Base-by-base conservation (phyloP, 2,797 vertebrate genomes). In the Halcyon badia region DNA sequence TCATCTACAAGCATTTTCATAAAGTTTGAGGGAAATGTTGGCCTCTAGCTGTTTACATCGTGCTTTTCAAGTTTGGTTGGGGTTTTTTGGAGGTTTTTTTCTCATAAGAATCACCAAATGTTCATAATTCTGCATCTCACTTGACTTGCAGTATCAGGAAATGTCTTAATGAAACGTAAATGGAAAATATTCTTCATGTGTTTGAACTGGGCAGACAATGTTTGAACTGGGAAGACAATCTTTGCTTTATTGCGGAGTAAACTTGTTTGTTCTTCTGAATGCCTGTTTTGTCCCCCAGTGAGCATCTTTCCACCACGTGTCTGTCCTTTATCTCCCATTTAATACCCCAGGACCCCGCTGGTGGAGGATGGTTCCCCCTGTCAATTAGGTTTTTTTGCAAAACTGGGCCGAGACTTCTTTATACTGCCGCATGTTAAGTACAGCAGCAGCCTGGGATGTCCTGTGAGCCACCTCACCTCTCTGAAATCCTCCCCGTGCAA, bases 361-460 rank as follows among this genome's bases (percentile, higher is more conserved):
- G 6, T 7, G 13, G 24, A 22, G 46, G 44, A 14, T 19, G 33
- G 25, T n/a, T 21, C 20, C 25, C 46, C 44, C 33, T 33, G 51
- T n/a, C 33, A 5, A 6, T 52, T 46, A 10, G 2, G 2, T 22
- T 73, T 89, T n/a, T 4, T 21, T 28, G 16, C 49, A 56, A 26
- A 91, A 41, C 30, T 11, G 31, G n/a, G 28, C 5, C 8, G 6
- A 37, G 58, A 6, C 13, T 7, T 37, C 19, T 14, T 33, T 15
- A 5, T 6, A 1, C 22, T 11, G 37, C 51, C 1, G 0, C 46
- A 4, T 3, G 3, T 26, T 20, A 17, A 0, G 25, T 4, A 14
- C 8, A 13, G 56, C 25, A 30, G 31, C 35, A 33, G 6, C 8
- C 4, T 5, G 1, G 54, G 49, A 52, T 33, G 28, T 28, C 42